These are phyloP conservation scores for Loripinus fragilis DNA, from an alignment of 2,888 invertebrate genomes.

Conservation along the genomic window DNA sequence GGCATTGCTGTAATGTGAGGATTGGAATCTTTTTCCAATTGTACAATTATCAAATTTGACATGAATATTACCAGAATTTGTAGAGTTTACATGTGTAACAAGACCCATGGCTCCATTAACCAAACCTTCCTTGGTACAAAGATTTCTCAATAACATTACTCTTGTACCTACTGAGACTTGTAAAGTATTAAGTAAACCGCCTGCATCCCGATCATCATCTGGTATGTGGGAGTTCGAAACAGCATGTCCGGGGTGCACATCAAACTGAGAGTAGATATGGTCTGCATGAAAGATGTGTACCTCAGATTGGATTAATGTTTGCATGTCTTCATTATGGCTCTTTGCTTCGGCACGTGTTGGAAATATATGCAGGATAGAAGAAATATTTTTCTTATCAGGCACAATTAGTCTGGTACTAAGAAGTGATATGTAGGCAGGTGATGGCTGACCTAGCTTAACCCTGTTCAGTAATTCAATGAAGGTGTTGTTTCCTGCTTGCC, in stretches of 20 bases:
- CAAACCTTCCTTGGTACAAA: constrained; percentile 33
- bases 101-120: constrained; percentile 48
- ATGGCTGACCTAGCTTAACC: not conserved
- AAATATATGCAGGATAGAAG: not conserved
- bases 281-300: not conserved
- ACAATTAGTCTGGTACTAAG: not conserved
- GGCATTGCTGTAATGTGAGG: constrained; percentile 24
- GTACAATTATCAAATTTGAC: constrained; percentile 42
- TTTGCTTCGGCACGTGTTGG: not conserved
- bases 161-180: constrained; percentile 39
- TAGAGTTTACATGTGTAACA: constrained; percentile 17
- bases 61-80: constrained; percentile 20
- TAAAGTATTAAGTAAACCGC: constrained; percentile 35
- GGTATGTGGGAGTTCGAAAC: constrained; percentile 33
- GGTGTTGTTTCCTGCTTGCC: not conserved
- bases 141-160: constrained; percentile 45
- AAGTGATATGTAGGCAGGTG: not conserved
- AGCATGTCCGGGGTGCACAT: constrained; percentile 20
- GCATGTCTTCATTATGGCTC: not conserved
- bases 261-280: constrained; percentile 37
- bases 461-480: not conserved
- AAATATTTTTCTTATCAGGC: not conserved
- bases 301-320: not conserved
- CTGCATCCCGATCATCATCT: constrained; percentile 48
- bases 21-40: constrained; percentile 22